Evolutionary conservation across 2,113 vertebrate genomes (phyloP), one percentile per base, ranked within the genome.

Genomic region (Calyptommatus sinebrachiatus): DNA sequence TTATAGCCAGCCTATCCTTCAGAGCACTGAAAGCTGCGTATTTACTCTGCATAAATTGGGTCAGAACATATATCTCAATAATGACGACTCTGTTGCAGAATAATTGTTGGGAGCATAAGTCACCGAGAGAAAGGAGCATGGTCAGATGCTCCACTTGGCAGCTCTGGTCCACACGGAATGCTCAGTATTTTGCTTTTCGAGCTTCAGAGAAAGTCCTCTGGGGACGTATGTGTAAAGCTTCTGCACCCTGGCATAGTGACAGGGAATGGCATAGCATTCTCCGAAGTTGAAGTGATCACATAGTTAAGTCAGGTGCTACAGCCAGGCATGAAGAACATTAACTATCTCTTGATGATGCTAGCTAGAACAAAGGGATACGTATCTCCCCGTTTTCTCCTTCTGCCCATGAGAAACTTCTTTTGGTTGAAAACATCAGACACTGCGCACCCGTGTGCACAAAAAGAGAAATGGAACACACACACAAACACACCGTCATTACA

Each of bases 251-350:
- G 72, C 70, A 79, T 63, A 53, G 7, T 48, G 63, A 79, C 69
- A 60, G 18, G 24, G 66, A 78, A 78, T 46, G 31, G 63, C 60
- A 67, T 61, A 14, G 18, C 68, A 53, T 77, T 45, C 63, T 83
- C 71, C 31, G 50, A 35, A 46, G 76, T 8, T 24, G 21, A 41
- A 29, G 61, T 45, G n/a, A 53, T 80, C 35, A 0, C 50, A 66
- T 28, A 79, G 24, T 28, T 20, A 5, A 24, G 62, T 76, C 68
- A 41, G 72, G 68, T 28, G 76, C 71, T n/a, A 65, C 4, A 48
- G 76, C 18, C 20, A 22, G 61, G n/a, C 8, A 74, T 11, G 5
- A 28, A 71, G 5, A 28, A 71, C 20, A 26, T 9, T 8, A 12
- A 16, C 1, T n/a, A 4, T 20, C 78, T 66, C 70, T 48, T 66